Percentiles rank a stretch among this genome's conserved stretches.
These are phyloP conservation scores for Argyra leucocephala DNA, from an alignment of 2,888 invertebrate genomes.

Conservation along the genomic window DNA sequence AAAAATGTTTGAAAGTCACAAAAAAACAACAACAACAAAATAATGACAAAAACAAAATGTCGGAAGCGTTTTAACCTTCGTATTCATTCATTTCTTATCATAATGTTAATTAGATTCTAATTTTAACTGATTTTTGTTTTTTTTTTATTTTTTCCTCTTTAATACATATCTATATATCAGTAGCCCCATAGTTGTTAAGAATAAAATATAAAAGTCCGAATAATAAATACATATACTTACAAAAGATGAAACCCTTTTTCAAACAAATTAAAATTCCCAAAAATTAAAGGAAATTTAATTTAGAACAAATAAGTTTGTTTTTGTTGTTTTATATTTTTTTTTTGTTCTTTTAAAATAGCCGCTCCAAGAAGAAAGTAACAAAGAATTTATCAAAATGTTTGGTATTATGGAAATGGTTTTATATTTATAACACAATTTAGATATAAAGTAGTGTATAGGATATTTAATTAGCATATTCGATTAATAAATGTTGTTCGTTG, in stretches of 20 bases:
- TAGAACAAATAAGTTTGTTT: not conserved
- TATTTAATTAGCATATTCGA: too few relatives aligned
- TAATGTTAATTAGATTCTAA: slow-evolving; percentile 4
- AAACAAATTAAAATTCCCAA: not conserved
- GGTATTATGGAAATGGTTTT: too few relatives aligned
- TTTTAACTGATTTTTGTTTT: not conserved
- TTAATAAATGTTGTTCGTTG: too few relatives aligned
- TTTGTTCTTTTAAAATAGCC: not conserved
- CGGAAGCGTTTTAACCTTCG: not conserved
- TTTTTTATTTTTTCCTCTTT: not conserved
- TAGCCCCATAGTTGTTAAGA: too few relatives aligned
- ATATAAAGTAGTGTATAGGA: too few relatives aligned
- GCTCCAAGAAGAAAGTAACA: not conserved
- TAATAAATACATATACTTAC: not conserved
- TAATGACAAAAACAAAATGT: not conserved
- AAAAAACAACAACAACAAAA: too few relatives aligned
- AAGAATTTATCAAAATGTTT: too few relatives aligned
- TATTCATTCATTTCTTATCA: not conserved
- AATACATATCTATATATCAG: not conserved
- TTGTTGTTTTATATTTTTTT: not conserved
- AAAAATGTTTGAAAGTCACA: not conserved
- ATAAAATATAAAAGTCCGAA: not conserved
- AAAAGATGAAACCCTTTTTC: not conserved
- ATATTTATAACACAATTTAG: too few relatives aligned
- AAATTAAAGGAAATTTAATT: not conserved